Percentiles rank a stretch among this genome's conserved stretches.
Evolutionary conservation across 2,888 invertebrate species (phyloP).

Genomic region (Coenonympha arcania): DNA sequence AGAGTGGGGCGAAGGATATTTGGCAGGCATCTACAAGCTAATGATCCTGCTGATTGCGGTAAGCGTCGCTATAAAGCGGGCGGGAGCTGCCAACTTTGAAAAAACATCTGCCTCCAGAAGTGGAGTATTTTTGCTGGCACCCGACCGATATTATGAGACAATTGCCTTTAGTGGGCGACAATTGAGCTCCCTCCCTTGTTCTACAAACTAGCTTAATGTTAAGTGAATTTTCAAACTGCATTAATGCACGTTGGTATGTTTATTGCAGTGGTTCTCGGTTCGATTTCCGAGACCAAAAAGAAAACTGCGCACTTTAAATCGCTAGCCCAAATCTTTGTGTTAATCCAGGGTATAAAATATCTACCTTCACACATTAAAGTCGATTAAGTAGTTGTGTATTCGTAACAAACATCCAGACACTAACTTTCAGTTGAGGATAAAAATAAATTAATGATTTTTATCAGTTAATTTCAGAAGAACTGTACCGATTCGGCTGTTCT

Average conservation of each 20-base stretch:
- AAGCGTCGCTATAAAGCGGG: constrained; percentile 71
- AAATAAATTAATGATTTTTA: no score
- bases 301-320: no score
- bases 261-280: no score
- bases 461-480: no score
- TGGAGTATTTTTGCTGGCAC: constrained; percentile 68
- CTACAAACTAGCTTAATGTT: constrained; percentile 22
- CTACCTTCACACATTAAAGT: no score
- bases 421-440: no score
- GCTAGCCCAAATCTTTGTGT: no score
- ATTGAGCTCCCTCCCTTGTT: constrained; percentile 52
- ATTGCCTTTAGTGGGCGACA: constrained; percentile 63
- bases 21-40: constrained; percentile 71
- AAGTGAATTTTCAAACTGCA: not conserved
- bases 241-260: not conserved
- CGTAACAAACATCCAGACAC: no score
- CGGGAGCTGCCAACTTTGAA: constrained; percentile 69
- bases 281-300: no score
- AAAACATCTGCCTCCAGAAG: constrained; percentile 65
- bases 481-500: no score
- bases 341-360: no score
- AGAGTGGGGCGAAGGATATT: constrained; percentile 63
- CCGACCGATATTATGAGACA: constrained; percentile 62
- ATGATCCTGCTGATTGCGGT: constrained; percentile 73
- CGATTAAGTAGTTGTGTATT: no score